Base-by-base conservation (phyloP, 2,888 invertebrate genomes). In the Idaea dimidiata region DNA sequence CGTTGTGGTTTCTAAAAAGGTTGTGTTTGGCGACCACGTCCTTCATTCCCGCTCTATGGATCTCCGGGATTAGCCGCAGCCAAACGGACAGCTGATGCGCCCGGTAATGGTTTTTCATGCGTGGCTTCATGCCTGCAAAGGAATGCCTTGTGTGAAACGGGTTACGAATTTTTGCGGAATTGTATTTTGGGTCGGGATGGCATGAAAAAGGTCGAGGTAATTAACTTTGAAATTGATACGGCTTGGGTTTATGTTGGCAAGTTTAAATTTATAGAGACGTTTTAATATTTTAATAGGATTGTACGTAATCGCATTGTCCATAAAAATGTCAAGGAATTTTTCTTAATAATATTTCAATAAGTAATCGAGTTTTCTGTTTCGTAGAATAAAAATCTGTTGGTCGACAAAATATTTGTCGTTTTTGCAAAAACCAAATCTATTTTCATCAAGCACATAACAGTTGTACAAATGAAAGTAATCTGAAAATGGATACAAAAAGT, bases 11-110 rank as follows among this genome's bases (percentile, higher is more conserved):
- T 66, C 97, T 94, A 86, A 98, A 97, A 79, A 98, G 94, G 93
- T 98, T 98, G 92, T 98, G 97, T 75, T 96, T 94, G 43, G 96
- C 96, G 72, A 96, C 96, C 64, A 97, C 97, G 89, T 97, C 97
- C 83, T 97, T 97, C 97, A 97, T 97, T 60, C 97, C 97, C 0
- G 97, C 96, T 58, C 97, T 93, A 87, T 97, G 97, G 54, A 97
- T 94, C 88, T 98, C 98, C 7, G 99, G 99, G 75, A 99, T 97
- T 62, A 99, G 94, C 64, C 98, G 96, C 62, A 98, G 89, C 99
- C 99, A 99, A 71, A 99, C 97, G 66, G 98, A 98, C 70, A 99
- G 94, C 86, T 98, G 98, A 92, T 98, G 98, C n/a, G 98, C 98
- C 57, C 98, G 95, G 93, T 97, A 99, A 93, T 98, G 98, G 89